Evolutionary conservation across 2,113 vertebrate species (phyloP).

Genomic region (Xenotilapia leptura): DNA sequence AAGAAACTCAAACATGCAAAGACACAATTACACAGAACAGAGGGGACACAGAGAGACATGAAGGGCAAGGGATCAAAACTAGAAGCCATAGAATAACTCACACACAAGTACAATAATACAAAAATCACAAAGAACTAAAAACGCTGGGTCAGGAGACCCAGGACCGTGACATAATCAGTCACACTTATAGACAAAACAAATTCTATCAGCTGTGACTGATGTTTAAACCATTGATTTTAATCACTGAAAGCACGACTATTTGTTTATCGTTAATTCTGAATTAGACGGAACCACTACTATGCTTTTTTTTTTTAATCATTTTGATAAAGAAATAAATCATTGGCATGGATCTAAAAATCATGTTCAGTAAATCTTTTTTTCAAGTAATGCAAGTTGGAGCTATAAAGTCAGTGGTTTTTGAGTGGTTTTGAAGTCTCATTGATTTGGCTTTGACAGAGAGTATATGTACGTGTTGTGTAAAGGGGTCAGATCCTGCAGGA

Average conservation of each 20-base stretch:
- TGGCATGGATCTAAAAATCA: neutral
- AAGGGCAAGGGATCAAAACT: too few species aligned
- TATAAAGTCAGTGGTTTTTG: neutral
- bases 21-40: too few species aligned
- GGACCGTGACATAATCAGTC: neutral
- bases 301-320: neutral
- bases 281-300: neutral
- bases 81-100: too few species aligned
- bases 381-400: neutral
- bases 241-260: neutral
- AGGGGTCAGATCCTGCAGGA: neutral
- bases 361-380: neutral
- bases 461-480: neutral
- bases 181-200: neutral
- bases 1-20: too few species aligned
- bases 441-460: neutral
- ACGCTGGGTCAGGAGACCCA: too few species aligned
- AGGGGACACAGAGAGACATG: too few species aligned
- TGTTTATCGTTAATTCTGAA: neutral
- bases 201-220: neutral
- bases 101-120: too few species aligned
- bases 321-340: neutral
- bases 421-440: neutral
- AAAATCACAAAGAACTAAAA: too few species aligned
- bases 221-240: neutral